A percentile compares a stretch with the other conserved stretches of the same genome.
phyloP scores from a whole-genome alignment of 2,888 invertebrate genomes.

The Ganaspis brasiliensis region DNA sequence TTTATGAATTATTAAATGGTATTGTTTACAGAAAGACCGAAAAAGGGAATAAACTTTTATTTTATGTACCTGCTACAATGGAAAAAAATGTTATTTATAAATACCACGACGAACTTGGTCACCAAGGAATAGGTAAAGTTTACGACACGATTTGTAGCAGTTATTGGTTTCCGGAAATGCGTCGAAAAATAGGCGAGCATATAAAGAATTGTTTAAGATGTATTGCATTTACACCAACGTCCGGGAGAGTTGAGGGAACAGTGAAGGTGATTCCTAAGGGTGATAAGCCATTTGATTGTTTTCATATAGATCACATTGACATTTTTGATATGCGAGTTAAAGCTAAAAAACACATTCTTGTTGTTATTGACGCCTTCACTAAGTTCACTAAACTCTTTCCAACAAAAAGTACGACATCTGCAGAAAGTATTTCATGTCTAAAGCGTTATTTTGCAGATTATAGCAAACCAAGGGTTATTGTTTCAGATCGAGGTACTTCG shows the following conservation, averaged over 20 bases:
- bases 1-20: constrained; percentile 25
- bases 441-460: constrained; percentile 42
- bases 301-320: constrained; percentile 57
- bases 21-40: constrained; percentile 19
- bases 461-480: constrained; percentile 42
- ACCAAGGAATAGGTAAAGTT: neutral
- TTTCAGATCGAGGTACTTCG: constrained; percentile 31
- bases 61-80: constrained; percentile 16
- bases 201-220: constrained; percentile 61
- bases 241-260: constrained; percentile 54
- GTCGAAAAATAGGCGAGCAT: constrained; percentile 41
- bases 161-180: constrained; percentile 39
- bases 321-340: constrained; percentile 37
- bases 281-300: constrained; percentile 50
- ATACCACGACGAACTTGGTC: neutral
- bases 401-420: constrained; percentile 42
- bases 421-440: constrained; percentile 45
- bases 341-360: constrained; percentile 48
- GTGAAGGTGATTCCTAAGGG: constrained; percentile 55
- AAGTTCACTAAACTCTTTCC: constrained; percentile 52
- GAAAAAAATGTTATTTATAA: constrained; percentile 4
- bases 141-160: constrained; percentile 51
- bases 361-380: constrained; percentile 50
- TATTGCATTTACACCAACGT: constrained; percentile 54
- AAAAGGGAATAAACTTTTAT: neutral